Evolutionary conservation across 2,113 vertebrate genomes (phyloP).

Genomic region (Salvator merianae): DNA sequence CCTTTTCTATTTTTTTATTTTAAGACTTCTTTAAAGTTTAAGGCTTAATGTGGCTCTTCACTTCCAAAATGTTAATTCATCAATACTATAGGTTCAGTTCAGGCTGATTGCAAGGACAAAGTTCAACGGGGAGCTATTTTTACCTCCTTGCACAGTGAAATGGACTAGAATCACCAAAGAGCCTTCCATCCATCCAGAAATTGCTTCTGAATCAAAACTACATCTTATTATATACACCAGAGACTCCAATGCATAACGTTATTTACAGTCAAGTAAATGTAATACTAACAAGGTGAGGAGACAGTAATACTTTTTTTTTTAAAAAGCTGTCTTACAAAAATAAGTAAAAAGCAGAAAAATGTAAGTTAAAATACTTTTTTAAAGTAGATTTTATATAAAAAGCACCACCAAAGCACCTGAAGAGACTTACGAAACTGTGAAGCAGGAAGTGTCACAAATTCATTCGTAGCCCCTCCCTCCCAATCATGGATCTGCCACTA

Average conservation of each 20-base stretch:
- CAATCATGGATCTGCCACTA: too few relatives aligned
- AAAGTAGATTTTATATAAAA: too few relatives aligned
- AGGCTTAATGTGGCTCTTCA: conserved; percentile 1
- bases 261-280: neutral
- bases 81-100: neutral
- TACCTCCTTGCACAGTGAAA: rapidly evolving
- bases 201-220: neutral
- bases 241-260: neutral
- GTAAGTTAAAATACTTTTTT: too few relatives aligned
- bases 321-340: too few relatives aligned
- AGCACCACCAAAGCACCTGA: too few relatives aligned
- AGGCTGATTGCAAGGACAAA: neutral
- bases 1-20: conserved; percentile 17
- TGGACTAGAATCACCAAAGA: neutral
- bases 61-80: neutral
- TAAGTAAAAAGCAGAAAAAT: too few relatives aligned
- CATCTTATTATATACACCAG: neutral
- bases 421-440: too few relatives aligned
- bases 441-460: too few relatives aligned
- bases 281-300: conserved; percentile 13
- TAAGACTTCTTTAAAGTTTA: conserved; percentile 32
- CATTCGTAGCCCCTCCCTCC: too few relatives aligned
- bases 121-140: conserved; percentile 2
- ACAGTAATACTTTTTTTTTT: too few relatives aligned
- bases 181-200: neutral